Evolutionary conservation across 2,113 vertebrate genomes (phyloP), one percentile per base, ranked within the genome.

Genomic region (Cryptoleucopteryx plumbea): DNA sequence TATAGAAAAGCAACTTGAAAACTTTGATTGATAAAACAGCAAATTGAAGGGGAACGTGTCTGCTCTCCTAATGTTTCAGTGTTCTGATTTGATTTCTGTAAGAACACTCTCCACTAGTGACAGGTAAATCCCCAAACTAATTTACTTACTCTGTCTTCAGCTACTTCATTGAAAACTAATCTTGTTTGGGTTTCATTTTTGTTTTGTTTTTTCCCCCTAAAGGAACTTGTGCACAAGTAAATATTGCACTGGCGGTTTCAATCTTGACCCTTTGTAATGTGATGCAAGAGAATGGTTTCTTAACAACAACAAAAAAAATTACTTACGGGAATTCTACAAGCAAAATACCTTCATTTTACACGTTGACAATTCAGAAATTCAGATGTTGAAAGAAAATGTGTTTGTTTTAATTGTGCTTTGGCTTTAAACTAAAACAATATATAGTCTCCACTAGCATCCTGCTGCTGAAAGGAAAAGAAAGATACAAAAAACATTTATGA

Each of bases 101-200:
- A 52, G 78, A 90, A 67, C 34, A 32, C 26, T 74, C 52, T 88
- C 56, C 52, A 48, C 32, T 74, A 62, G 86, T 82, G 88, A 70
- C 70, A 88, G n/a, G 38, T 82, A 92, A 90, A 85, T 93, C 88
- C 93, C 88, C 50, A 78, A 90, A 85, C 65, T 92, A 71, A 90
- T 92, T 94, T 95, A 71, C 61, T 71, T 79, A 79, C 71, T 96
- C 93, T 62, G 78, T 90, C 79, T 82, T 90, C 88, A 93, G 70
- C 93, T 82, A 40, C 68, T 84, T 90, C 77, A 84, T 34, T 95
- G 95, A 77, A 94, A 95, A 70, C 34, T 61, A 73, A 84, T 87
- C 68, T 70, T 79, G 34, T 94, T 81, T 88, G 45, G 4, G 26
- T 65, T 94, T 90, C 15, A 19, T 47, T 93, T 90, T 81, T 72